Base-by-base conservation (phyloP, 2,888 invertebrate species). In the Blastobasis adustella region DNA sequence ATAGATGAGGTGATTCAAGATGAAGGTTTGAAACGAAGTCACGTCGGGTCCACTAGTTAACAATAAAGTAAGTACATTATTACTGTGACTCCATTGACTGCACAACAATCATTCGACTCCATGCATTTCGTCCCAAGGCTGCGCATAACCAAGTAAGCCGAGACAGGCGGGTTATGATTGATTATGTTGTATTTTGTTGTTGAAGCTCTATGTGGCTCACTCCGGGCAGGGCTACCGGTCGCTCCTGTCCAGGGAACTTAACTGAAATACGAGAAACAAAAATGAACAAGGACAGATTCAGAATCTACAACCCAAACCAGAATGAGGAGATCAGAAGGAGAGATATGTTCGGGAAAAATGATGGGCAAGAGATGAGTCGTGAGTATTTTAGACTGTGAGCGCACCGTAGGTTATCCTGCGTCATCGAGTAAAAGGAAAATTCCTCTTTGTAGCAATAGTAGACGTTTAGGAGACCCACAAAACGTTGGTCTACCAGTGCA, bases 161-260 rank as follows among this genome's bases (percentile, higher is more conserved):
- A 76, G 77, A 66, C 69, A 74, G 78, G 71, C 63, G 70, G 67
- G 67, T 68, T 73, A 82, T 86, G 86, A 87, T 86, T 85, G 84
- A 87, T 87, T 82, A 79, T 78, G 69, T 69, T 67, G 73, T 78
- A 75, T 82, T 82, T 75, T 73, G 72, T 76, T 73, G 71, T 70
- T 63, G 66, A 65, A 69, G 71, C 76, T 74, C 74, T 72, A 75
- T 63, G 57, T 59, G 61, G 58, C 71, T 69, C 63, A 61, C 64
- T 65, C 61, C 49, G 54, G 10, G 23, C 50, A 10, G 40, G 42
- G 6, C 36, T 45, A 47, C 47, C 41, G 53, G 49, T 37, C 46
- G 44, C 39, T 10, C 41, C 40, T 8, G 4, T 10, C 41, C n/a
- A 45, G 39, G 36, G 41, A 40, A 42, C 37, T 36, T 37, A 10